Evolutionary conservation across 2,113 vertebrate species (phyloP).

Genomic region (Neoarius graeffei): DNA sequence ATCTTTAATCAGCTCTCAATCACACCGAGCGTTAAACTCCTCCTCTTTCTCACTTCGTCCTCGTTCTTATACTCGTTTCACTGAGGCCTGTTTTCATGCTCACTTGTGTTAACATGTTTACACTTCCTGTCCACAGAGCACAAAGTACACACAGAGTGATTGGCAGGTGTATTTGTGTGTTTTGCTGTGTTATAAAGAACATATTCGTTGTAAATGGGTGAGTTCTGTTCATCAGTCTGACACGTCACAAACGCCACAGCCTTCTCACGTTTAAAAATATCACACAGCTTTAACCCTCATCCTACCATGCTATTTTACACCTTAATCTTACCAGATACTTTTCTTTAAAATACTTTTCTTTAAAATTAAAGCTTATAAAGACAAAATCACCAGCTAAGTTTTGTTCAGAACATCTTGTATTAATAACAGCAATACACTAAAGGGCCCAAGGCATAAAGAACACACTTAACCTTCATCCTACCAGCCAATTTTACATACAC

Average conservation of each 20-base stretch:
- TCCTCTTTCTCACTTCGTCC: neutral
- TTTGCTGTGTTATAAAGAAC: neutral
- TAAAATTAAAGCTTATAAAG: too few species aligned
- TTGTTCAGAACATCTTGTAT: too few species aligned
- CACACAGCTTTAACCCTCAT: neutral
- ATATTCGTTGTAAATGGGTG: neutral
- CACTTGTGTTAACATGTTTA: neutral
- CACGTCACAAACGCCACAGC: neutral
- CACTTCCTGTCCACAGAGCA: neutral
- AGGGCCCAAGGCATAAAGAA: too few species aligned
- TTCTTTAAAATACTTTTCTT: too few species aligned
- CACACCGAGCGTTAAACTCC: neutral
- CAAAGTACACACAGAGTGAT: neutral
- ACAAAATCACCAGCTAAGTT: too few species aligned
- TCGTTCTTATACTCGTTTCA: neutral
- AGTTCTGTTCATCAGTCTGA: neutral
- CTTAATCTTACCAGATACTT: too few species aligned
- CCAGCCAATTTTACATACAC: too few species aligned
- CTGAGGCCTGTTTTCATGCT: neutral
- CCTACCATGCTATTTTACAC: too few species aligned
- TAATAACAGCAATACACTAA: too few species aligned
- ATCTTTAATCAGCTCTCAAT: neutral
- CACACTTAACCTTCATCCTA: too few species aligned
- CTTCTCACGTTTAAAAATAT: neutral
- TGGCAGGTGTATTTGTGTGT: neutral